Evolutionary conservation across 2,113 vertebrate species (phyloP), one percentile per base, ranked within the genome.

Genomic region (Eretmochelys imbricata): DNA sequence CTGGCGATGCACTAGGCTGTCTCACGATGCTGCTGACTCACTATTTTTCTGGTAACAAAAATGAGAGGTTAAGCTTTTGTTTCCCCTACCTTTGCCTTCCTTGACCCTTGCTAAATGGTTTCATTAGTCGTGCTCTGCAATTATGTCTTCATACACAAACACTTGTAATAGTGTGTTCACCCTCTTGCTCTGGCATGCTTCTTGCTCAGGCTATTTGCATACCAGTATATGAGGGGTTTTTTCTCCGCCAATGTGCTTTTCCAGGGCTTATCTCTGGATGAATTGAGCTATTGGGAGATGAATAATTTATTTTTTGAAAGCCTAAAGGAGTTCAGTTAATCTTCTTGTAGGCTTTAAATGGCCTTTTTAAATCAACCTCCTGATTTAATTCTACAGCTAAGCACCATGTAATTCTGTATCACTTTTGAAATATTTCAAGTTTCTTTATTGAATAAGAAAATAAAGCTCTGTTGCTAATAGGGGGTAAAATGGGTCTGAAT

Each of bases 21-120:
- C 85, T 85, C 87, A 86, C 84, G 29, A 62, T 42, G 31, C 6
- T 85, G 22, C 42, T 94, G 89, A 90, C 27, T 95, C 46, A 31
- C 2, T 27, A 31, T 59, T 65, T 69, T 81, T 24, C 3, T 78
- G 46, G n/a, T n/a, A 81, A 27, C 2, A 88, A 14, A 59, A 93
- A 20, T 12, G 46, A 84, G 20, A 80, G 1, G 7, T 29, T 19
- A 91, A 87, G 27, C 2, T 57, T 91, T 89, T 51, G 11, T 62
- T 65, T 38, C 0, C 1, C 2, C 6, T 17, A 1, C 20, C 90
- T 89, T 38, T 51, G 59, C 84, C 11, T 1, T 85, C 69, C 89
- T 85, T 59, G 35, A 38, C 22, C 27, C 16, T 51, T 78, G 20
- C 38, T 57, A 38, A 12, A 22, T 4, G 0, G 1, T 83, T 89